Conservation (phyloP, 2,797 vertebrate genomes). For the Macrochelys suwanniensis region DNA sequence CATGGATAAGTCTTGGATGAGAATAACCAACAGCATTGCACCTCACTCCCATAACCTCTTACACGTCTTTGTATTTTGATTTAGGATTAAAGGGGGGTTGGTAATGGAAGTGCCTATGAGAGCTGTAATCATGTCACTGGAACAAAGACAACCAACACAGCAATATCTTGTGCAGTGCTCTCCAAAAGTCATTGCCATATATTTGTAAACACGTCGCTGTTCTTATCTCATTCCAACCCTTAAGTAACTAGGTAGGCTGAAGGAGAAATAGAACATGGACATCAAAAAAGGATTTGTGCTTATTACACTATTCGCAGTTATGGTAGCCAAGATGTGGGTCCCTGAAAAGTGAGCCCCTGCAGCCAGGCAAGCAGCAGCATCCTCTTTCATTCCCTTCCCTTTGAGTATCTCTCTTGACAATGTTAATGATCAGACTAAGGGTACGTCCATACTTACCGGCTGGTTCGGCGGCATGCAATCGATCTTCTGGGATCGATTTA, state of each 20-base stretch:
- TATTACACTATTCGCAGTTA: background rate
- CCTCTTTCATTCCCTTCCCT: background rate
- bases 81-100: background rate
- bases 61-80: background rate
- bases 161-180: background rate
- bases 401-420: background rate
- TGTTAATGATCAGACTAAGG: background rate
- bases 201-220: background rate
- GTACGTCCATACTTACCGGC: no score
- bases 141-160: background rate
- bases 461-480: no score
- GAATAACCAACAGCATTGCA: background rate
- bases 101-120: background rate
- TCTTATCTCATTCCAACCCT: background rate
- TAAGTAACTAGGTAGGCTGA: background rate
- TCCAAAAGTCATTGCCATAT: background rate
- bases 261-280: background rate
- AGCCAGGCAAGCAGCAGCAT: no score
- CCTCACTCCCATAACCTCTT: background rate
- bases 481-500: no score
- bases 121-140: background rate
- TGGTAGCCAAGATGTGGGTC: background rate
- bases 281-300: background rate
- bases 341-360: no score
- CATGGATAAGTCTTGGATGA: background rate